phyloP scores from a whole-genome alignment of 1,140 invertebrate genomes.

The Pinna nobilis region DNA sequence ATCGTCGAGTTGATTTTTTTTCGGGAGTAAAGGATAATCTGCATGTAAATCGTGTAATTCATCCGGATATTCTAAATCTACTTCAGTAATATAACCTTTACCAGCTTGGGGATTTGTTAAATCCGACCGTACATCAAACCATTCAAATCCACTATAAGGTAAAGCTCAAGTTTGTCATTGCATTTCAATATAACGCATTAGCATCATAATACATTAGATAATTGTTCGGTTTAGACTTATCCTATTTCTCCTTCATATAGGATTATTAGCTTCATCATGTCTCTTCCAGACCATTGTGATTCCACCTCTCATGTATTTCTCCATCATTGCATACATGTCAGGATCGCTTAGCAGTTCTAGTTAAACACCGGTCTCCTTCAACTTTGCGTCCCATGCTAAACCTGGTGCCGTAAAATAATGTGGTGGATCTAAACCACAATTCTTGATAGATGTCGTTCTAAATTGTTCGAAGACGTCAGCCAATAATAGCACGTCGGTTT shows the following conservation, averaged over 20 bases:
- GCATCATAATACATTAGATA: slow-evolving; percentile 51
- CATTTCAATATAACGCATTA: slow-evolving; percentile 63
- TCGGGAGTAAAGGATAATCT: slow-evolving; percentile 75
- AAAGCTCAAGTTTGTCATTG: slow-evolving; percentile 43
- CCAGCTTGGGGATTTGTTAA: neutral
- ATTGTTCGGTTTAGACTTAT: slow-evolving; percentile 20
- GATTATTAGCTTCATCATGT: slow-evolving; percentile 48
- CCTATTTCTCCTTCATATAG: neutral
- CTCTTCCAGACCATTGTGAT: slow-evolving; percentile 46
- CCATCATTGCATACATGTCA: slow-evolving; percentile 51
- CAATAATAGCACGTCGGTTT: slow-evolving; percentile 21
- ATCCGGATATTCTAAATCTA: too few relatives aligned
- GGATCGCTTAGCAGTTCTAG: slow-evolving; percentile 51
- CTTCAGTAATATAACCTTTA: slow-evolving; percentile 74
- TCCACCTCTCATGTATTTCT: slow-evolving; percentile 42
- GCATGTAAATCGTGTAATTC: slow-evolving; percentile 76
- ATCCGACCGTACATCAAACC: slow-evolving; percentile 68
- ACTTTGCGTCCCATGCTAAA: slow-evolving; percentile 54
- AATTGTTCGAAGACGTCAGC: slow-evolving; percentile 76
- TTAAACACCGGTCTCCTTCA: slow-evolving; percentile 48
- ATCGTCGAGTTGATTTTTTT: too few relatives aligned
- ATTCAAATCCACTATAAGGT: slow-evolving; percentile 40
- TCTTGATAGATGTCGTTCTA: slow-evolving; percentile 32
- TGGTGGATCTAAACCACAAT: slow-evolving; percentile 50
- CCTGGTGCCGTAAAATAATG: slow-evolving; percentile 58